Percentiles rank a stretch among this genome's conserved stretches.
phyloP scores from a whole-genome alignment of 2,797 vertebrate species.

The Fistularia tabacaria region DNA sequence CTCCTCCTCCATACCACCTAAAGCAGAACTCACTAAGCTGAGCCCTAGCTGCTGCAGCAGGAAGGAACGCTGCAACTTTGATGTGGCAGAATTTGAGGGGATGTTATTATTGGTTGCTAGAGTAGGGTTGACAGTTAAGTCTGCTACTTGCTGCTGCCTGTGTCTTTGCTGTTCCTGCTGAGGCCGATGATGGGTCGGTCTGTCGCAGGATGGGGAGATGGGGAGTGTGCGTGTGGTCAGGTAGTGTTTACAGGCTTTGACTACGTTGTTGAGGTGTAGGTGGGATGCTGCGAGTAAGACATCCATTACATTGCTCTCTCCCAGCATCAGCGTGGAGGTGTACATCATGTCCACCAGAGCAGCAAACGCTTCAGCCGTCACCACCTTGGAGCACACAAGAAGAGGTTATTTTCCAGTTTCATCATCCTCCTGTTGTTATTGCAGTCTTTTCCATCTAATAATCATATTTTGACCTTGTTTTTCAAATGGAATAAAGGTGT shows the following conservation, averaged over 20 bases:
- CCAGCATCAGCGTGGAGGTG: conserved; percentile 95
- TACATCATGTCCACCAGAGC: conserved; percentile 99
- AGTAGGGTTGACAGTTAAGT: conserved; percentile 49
- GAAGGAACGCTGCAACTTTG: conserved; percentile 91
- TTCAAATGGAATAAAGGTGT: no score
- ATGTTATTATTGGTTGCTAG: conserved; percentile 49
- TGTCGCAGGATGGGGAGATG: conserved; percentile 83
- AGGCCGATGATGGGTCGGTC: conserved; percentile 60
- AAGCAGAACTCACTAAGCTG: conserved; percentile 91
- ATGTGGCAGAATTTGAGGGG: conserved; percentile 45
- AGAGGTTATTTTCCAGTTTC: no score
- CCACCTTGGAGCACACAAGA: conserved; percentile 71
- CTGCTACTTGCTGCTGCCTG: conserved; percentile 77
- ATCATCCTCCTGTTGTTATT: no score
- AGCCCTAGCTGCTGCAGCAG: conserved; percentile 95
- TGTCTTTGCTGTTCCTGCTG: conserved; percentile 66
- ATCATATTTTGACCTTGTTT: no score
- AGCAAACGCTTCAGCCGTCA: conserved; percentile 94
- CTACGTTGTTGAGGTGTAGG: conserved; percentile 94
- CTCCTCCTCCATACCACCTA: conserved; percentile 80
- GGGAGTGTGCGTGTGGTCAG: conserved; percentile 92
- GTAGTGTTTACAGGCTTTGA: conserved; percentile 98
- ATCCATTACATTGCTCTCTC: conserved; percentile 98
- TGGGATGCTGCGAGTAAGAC: conserved; percentile 94
- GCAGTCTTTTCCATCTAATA: no score